A percentile compares a stretch with the other conserved stretches of the same genome.
Conservation (phyloP, 2,113 vertebrate genomes). For the Ictalurus punctatus region DNA sequence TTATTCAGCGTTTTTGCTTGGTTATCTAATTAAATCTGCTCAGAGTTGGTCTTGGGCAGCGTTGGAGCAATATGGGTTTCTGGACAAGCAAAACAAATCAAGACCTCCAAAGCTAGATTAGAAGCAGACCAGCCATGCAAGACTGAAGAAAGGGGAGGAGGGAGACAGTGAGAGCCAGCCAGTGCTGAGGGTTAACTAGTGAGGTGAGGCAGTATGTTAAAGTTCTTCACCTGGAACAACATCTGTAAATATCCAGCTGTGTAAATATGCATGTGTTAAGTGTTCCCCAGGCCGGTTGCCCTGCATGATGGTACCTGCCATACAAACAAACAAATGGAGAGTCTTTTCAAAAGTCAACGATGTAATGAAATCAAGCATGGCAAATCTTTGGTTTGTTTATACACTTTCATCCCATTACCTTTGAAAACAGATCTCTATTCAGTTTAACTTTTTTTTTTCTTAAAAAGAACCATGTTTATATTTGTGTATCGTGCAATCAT, state of each 20-base stretch:
- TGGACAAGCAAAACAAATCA: constrained; percentile 76
- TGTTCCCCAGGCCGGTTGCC: constrained; percentile 27
- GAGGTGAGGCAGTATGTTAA: constrained; percentile 52
- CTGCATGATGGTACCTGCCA: constrained; percentile 65
- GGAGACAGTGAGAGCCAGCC: constrained; percentile 7
- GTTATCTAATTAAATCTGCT: constrained; percentile 77
- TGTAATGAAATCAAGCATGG: constrained; percentile 55
- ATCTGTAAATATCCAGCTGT: constrained; percentile 71
- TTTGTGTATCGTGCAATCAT: constrained; percentile 11
- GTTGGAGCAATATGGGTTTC: constrained; percentile 68
- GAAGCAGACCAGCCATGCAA: constrained; percentile 71
- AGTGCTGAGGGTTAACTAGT: constrained; percentile 48
- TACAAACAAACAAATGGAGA: constrained; percentile 70
- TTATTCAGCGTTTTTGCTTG: constrained; percentile 68
- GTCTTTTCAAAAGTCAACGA: constrained; percentile 56
- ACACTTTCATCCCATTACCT: constrained; percentile 62
- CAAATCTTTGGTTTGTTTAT: constrained; percentile 35
- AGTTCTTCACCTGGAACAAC: constrained; percentile 58
- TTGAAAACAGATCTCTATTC: constrained; percentile 60
- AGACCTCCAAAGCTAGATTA: constrained; percentile 73
- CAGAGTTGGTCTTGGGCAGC: constrained; percentile 68
- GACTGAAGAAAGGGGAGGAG: constrained; percentile 36
- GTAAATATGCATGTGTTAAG: constrained; percentile 63
- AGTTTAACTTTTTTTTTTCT: constrained; percentile 4
- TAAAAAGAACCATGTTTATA: constrained; percentile 33